A percentile compares a stretch with the other conserved stretches of the same genome.
Conservation (phyloP, 1,140 invertebrate species). For the Macrostomum lignano region DNA sequence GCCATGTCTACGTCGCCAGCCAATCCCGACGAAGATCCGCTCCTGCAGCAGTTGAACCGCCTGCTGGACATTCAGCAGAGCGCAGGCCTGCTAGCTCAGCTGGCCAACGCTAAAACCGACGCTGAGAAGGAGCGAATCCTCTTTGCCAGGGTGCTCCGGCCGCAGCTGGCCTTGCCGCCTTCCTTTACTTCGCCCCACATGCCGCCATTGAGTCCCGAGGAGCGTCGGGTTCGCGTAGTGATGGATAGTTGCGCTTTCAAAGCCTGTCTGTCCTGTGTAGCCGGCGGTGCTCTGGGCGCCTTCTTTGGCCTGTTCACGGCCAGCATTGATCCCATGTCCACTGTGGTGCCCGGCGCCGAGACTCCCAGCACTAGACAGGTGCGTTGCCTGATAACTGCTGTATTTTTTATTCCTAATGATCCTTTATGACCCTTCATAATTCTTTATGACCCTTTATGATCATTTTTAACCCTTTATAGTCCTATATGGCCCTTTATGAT, state of each 20-base stretch:
- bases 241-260: conserved; percentile 78
- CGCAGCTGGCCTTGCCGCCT: neutral
- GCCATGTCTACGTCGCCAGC: too few relatives aligned
- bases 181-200: conserved; percentile 9
- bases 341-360: conserved; percentile 36
- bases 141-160: neutral
- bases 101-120: neutral
- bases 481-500: too few relatives aligned
- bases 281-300: conserved; percentile 66
- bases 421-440: too few relatives aligned
- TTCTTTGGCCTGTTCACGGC: conserved; percentile 77
- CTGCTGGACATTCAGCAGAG: too few relatives aligned
- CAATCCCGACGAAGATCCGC: too few relatives aligned
- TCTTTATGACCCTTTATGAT: too few relatives aligned
- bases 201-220: conserved; percentile 14
- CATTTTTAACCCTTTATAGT: too few relatives aligned
- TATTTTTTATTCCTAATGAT: too few relatives aligned
- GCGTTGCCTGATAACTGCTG: conserved; percentile 51
- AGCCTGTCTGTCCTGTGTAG: conserved; percentile 53
- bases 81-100: too few relatives aligned
- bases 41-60: too few relatives aligned
- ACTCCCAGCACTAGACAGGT: conserved; percentile 28
- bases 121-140: conserved; percentile 2
- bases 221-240: conserved; percentile 35
- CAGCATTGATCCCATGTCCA: conserved; percentile 60